Conservation (phyloP, 2,888 invertebrate species). For the Diaprepes abbreviatus region DNA sequence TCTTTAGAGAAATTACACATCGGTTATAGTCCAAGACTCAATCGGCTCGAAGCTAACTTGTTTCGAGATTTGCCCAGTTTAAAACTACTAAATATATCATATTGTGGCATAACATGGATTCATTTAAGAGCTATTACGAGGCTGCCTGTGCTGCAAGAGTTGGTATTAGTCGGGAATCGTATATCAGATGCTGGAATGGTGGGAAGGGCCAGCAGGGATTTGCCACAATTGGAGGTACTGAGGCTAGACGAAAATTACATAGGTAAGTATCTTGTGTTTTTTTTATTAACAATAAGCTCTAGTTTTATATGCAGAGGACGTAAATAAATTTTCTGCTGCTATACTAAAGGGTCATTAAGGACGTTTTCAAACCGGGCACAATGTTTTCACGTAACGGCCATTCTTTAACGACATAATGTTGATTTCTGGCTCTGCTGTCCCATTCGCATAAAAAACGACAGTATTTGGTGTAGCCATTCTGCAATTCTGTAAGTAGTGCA, state of each 20-base stretch:
- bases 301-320: no score
- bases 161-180: slow-evolving; percentile 80
- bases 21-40: slow-evolving; percentile 77
- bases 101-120: slow-evolving; percentile 82
- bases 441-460: no score
- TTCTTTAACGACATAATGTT: no score
- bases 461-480: no score
- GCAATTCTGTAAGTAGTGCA: no score
- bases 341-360: no score
- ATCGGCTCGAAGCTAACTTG: slow-evolving; percentile 79
- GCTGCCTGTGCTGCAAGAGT: slow-evolving; percentile 78
- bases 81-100: slow-evolving; percentile 80
- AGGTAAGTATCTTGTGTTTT: no score
- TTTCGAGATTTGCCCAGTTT: slow-evolving; percentile 75
- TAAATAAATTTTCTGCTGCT: no score
- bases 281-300: no score
- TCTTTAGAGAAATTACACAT: slow-evolving; percentile 82
- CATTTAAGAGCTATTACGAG: slow-evolving; percentile 83
- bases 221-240: slow-evolving; percentile 79
- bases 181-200: slow-evolving; percentile 86
- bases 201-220: slow-evolving; percentile 82
- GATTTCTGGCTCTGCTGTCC: no score
- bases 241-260: slow-evolving; percentile 70
- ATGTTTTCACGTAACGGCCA: no score
- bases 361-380: no score